These are phyloP conservation scores for Bradypodion ventrale DNA, from an alignment of 2,797 vertebrate species.

Conservation along the genomic window DNA sequence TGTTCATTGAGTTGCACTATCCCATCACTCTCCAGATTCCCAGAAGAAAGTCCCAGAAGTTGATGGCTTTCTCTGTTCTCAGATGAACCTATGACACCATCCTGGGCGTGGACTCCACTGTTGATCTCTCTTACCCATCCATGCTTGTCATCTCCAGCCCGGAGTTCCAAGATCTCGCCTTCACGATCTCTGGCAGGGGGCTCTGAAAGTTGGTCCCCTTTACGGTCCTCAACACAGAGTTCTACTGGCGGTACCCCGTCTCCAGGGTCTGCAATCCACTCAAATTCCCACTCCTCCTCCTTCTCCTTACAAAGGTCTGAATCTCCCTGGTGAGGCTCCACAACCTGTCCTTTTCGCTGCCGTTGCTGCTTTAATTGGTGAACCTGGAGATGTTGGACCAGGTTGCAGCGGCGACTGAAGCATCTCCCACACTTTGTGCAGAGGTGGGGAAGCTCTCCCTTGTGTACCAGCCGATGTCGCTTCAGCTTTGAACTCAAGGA, in stretches of 20 bases:
- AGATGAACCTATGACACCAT: not conserved
- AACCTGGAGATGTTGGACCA: conserved; percentile 20
- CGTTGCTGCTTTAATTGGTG: conserved; percentile 6
- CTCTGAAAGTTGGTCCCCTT: not conserved
- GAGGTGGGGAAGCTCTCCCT: not conserved
- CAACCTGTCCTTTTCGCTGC: not conserved
- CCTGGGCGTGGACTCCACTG: not conserved
- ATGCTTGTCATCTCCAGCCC: not conserved
- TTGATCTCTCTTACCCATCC: not conserved
- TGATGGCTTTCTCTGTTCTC: not conserved
- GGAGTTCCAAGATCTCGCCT: conserved; percentile 2
- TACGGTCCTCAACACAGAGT: not conserved
- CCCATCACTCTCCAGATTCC: not conserved
- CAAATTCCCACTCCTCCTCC: conserved; percentile 8
- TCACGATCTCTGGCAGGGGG: not conserved
- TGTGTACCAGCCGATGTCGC: not conserved
- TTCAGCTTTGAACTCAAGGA: conserved; percentile 13
- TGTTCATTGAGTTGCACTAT: not conserved
- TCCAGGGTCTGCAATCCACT: conserved; percentile 15
- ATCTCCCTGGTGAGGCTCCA: not conserved
- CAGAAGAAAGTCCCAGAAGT: not conserved
- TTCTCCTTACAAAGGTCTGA: not conserved
- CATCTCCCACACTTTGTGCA: not conserved
- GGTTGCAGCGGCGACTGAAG: conserved; percentile 31
- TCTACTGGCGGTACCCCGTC: not conserved